phyloP scores from a whole-genome alignment of 2,888 invertebrate genomes.

The Lobophora halterata region DNA sequence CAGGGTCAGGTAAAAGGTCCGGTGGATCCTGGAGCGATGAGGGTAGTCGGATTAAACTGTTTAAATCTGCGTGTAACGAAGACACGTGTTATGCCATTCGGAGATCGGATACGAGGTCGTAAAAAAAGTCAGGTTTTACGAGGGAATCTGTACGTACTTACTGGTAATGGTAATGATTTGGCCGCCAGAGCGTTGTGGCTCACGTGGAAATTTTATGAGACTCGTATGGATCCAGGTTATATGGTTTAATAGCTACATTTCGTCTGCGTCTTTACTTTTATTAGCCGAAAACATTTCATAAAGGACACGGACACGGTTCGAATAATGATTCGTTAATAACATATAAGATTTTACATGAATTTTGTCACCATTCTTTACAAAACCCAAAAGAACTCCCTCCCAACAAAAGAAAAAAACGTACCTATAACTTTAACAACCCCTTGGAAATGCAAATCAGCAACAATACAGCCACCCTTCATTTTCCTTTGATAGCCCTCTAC shows the following conservation, averaged over 20 bases:
- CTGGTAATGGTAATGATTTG: slow-evolving; percentile 50
- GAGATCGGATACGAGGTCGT: slow-evolving; percentile 46
- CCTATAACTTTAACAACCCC: too few species aligned
- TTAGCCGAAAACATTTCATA: too few species aligned
- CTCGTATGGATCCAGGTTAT: slow-evolving; percentile 33
- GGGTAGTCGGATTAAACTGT: slow-evolving; percentile 12
- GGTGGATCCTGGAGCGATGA: slow-evolving; percentile 1
- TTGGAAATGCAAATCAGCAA: too few species aligned
- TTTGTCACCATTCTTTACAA: not conserved
- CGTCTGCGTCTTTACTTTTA: not conserved
- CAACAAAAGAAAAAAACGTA: too few species aligned
- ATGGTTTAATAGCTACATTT: slow-evolving; percentile 28
- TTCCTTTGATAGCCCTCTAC: too few species aligned
- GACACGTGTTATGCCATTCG: slow-evolving; percentile 35
- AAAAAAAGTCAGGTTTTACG: slow-evolving; percentile 57
- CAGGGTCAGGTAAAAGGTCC: slow-evolving; percentile 45
- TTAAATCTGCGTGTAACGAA: slow-evolving; percentile 18
- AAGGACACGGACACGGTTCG: not conserved
- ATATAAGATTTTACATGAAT: slow-evolving; percentile 1
- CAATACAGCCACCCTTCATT: too few species aligned
- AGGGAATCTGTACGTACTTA: slow-evolving; percentile 51
- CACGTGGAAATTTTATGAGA: slow-evolving; percentile 42
- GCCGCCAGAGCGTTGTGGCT: slow-evolving; percentile 36
- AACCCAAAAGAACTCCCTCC: too few species aligned
- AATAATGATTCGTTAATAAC: slow-evolving; percentile 3